Conservation (phyloP, 2,888 invertebrate species). For the Resseliella maxima region DNA sequence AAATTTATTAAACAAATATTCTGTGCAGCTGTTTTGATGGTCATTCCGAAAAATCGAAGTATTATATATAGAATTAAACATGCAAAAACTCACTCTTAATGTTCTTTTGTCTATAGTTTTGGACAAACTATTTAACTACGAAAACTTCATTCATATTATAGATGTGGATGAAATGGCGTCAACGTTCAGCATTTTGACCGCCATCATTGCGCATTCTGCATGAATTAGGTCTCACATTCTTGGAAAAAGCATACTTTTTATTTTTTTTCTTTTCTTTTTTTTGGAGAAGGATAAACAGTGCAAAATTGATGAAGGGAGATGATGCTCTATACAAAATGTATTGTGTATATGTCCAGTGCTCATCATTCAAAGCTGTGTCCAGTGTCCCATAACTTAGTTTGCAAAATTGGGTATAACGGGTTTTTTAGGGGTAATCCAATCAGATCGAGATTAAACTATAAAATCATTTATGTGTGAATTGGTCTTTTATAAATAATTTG, state of each 20-base stretch:
- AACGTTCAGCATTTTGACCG: neutral
- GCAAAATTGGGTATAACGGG: too few relatives aligned
- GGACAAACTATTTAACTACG: conserved; percentile 2
- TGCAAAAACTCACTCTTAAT: conserved; percentile 26
- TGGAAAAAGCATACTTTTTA: neutral
- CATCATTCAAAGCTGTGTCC: neutral
- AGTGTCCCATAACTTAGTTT: too few relatives aligned
- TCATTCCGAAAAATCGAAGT: too few relatives aligned
- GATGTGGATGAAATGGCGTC: neutral
- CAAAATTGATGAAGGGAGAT: neutral
- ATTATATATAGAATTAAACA: too few relatives aligned
- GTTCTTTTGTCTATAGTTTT: too few relatives aligned
- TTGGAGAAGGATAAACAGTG: neutral
- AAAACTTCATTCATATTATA: conserved; percentile 12
- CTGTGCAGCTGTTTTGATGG: too few relatives aligned
- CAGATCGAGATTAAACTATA: neutral
- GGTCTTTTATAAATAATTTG: neutral
- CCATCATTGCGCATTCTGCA: neutral
- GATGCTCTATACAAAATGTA: neutral
- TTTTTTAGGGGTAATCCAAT: too few relatives aligned
- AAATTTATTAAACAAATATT: neutral
- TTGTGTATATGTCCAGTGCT: neutral
- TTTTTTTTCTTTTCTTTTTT: neutral
- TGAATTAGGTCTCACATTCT: neutral
- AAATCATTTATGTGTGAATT: neutral